Percentiles rank a stretch among this genome's conserved stretches.
Conservation (phyloP, 2,888 invertebrate genomes). For the Drosophila prolongata region DNA sequence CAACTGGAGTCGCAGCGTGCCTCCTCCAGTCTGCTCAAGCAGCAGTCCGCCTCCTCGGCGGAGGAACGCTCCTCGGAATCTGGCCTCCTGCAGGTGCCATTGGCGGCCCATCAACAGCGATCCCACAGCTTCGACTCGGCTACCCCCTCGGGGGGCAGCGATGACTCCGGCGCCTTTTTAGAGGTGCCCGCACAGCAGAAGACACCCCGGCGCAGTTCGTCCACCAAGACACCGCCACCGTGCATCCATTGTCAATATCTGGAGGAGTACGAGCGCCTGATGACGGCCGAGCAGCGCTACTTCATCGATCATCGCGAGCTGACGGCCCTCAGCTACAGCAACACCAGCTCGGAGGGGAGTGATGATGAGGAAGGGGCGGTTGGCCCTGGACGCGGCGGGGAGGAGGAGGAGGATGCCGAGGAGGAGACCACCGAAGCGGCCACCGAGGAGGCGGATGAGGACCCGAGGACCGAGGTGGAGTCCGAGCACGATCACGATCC, state of each 20-base stretch:
- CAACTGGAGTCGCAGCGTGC: slow-evolving; percentile 90
- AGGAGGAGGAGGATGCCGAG: slow-evolving; percentile 37
- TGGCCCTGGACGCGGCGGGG: slow-evolving; percentile 81
- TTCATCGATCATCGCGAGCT: slow-evolving; percentile 82
- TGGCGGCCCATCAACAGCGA: slow-evolving; percentile 87
- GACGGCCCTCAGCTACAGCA: slow-evolving; percentile 85
- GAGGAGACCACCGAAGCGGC: slow-evolving; percentile 8
- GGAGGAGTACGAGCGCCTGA: slow-evolving; percentile 89
- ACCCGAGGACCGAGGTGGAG: slow-evolving; percentile 25
- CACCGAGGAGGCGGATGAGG: slow-evolving; percentile 28
- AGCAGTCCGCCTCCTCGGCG: slow-evolving; percentile 78
- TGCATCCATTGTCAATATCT: slow-evolving; percentile 92
- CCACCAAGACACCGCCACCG: slow-evolving; percentile 88
- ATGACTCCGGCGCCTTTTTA: slow-evolving; percentile 86
- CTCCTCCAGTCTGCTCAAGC: slow-evolving; percentile 78
- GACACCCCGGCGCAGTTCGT: slow-evolving; percentile 87
- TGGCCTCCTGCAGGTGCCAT: slow-evolving; percentile 88
- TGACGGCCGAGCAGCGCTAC: slow-evolving; percentile 83
- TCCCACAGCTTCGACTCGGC: slow-evolving; percentile 93
- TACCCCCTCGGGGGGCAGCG: slow-evolving; percentile 87
- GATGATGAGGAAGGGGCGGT: slow-evolving; percentile 83
- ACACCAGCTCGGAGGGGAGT: slow-evolving; percentile 85
- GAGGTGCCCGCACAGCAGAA: slow-evolving; percentile 89
- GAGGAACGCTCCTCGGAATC: slow-evolving; percentile 83
- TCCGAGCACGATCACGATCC: slow-evolving; percentile 38